Evolutionary conservation across 2,888 invertebrate genomes (phyloP).

Genomic region (Drosophila ezoana): DNA sequence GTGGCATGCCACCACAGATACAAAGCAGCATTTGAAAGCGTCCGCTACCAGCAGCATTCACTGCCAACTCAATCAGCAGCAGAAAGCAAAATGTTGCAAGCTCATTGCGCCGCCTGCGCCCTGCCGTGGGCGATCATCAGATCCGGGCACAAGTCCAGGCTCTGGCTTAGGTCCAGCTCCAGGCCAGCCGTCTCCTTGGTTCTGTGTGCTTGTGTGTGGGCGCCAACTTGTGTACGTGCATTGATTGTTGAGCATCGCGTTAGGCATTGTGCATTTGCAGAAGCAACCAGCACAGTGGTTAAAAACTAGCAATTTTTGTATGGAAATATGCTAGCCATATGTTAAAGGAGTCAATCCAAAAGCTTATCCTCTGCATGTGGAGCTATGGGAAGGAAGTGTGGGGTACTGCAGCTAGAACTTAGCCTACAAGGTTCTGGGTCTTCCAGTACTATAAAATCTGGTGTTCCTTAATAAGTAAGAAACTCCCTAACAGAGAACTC

Average conservation of each 20-base stretch:
- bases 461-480: no score
- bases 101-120: slow-evolving; percentile 38
- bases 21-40: slow-evolving; percentile 35
- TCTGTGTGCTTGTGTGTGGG: slow-evolving; percentile 36
- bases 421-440: no score
- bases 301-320: neutral
- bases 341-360: no score
- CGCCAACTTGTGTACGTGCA: slow-evolving; percentile 51
- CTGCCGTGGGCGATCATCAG: slow-evolving; percentile 46
- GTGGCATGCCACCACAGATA: slow-evolving; percentile 31
- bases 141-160: slow-evolving; percentile 22
- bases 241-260: slow-evolving; percentile 44
- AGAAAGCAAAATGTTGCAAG: slow-evolving; percentile 45
- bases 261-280: slow-evolving; percentile 21
- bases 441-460: no score
- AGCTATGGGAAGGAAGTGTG: no score
- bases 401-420: no score
- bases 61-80: slow-evolving; percentile 53
- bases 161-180: slow-evolving; percentile 11
- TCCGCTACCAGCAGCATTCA: slow-evolving; percentile 9
- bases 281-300: slow-evolving; percentile 40
- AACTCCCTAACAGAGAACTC: no score
- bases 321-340: neutral
- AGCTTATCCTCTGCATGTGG: no score
- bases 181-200: slow-evolving; percentile 10